These are phyloP conservation scores for Pristionchus fissidentatus DNA, from an alignment of 2,888 invertebrate genomes.

Conservation along the genomic window DNA sequence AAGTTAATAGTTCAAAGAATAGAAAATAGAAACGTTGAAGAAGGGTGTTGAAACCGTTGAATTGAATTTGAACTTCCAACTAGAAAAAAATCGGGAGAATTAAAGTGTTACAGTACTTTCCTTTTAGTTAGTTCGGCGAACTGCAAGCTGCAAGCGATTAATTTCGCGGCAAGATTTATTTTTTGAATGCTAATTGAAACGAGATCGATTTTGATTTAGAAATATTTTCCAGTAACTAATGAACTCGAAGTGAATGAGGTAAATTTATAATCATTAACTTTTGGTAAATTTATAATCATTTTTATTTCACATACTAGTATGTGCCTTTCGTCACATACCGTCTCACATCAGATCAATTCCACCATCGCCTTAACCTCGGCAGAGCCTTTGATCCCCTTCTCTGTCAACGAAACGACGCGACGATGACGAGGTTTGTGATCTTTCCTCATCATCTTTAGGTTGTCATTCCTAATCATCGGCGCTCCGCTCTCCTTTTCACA, in stretches of 20 bases:
- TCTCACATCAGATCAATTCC: no score
- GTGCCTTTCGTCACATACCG: no score
- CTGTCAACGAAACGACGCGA: conserved; percentile 1
- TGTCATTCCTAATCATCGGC: conserved; percentile 33
- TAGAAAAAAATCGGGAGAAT: no score
- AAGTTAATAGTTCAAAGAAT: no score
- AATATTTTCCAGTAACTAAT: no score
- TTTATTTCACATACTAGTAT: no score
- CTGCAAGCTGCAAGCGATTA: not conserved
- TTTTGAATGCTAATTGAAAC: not conserved
- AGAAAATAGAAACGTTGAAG: not conserved
- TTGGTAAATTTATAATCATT: no score
- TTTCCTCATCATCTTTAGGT: not conserved
- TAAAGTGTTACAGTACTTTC: not conserved
- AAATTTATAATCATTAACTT: no score
- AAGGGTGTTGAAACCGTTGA: not conserved
- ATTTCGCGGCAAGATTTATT: not conserved
- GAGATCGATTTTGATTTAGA: no score
- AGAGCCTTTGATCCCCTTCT: conserved; percentile 16
- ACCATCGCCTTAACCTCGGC: no score
- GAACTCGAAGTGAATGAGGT: no score
- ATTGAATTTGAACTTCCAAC: no score
- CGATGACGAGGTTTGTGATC: conserved; percentile 23
- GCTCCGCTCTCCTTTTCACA: conserved; percentile 2
- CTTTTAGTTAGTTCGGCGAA: not conserved